Evolutionary conservation across 1,140 invertebrate genomes (phyloP), one percentile per base, ranked within the genome.

Genomic region (Heliconius congener): DNA sequence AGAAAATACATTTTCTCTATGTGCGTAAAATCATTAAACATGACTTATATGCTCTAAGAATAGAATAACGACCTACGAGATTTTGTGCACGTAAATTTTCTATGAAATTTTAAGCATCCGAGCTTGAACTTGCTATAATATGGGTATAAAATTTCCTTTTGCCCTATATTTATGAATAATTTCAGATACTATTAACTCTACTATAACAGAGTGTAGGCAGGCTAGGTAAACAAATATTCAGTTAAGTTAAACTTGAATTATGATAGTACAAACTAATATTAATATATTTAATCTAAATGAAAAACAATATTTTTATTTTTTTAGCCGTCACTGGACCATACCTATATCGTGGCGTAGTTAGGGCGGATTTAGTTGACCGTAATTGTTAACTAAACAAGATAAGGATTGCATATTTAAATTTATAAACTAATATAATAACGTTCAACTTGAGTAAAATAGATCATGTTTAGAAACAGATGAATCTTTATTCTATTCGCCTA

Each of bases 51-150:
- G 19, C 55, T 60, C 55, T 8, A 60, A 60, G 55, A 60, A 60
- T 60, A 60, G 55, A 60, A 60, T 60, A 60, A 60, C n/a, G 55
- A 60, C 55, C 55, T 57, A 57, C 55, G 55, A 60, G 55, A 60
- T 60, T 60, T 60, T n/a, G 55, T 60, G 55, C 55, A 60, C n/a
- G 55, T 60, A 60, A 60, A 60, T 60, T 60, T 60, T 60, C 55
- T 60, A 60, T 60, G 55, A 60, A n/a, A 23, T 60, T 60, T 8
- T 60, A 60, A 60, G 55, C 55, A 60, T 60, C 55, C 55, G 55
- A 60, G 55, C 55, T 60, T 60, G 55, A 60, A 60, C 55, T 60
- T n/a, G 55, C 55, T 60, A 60, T 60, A 60, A 60, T 60, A 60
- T 60, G 55, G n/a, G 55, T n/a, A 1, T 60, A 60, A 60, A 60